phyloP scores from a whole-genome alignment of 2,888 invertebrate species.

The Rugalucina vietnamica region DNA sequence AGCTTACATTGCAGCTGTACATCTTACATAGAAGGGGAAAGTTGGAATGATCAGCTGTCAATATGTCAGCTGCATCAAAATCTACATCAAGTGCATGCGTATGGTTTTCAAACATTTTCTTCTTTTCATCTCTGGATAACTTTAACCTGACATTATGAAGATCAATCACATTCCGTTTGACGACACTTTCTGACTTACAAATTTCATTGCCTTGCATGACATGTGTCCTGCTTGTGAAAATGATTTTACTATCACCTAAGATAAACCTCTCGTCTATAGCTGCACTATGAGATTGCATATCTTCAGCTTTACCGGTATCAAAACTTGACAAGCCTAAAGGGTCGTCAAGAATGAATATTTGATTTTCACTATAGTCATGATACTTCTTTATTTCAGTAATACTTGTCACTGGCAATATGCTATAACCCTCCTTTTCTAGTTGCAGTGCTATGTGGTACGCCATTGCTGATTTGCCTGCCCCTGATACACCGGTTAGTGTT shows the following conservation, averaged over 20 bases:
- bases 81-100: background rate
- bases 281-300: background rate
- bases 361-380: background rate
- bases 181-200: background rate
- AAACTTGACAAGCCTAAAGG: constrained; percentile 10
- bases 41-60: background rate
- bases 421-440: constrained; percentile 16
- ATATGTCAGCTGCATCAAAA: background rate
- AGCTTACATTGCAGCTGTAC: background rate
- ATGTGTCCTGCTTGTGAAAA: constrained; percentile 7
- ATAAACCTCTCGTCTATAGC: background rate
- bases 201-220: background rate
- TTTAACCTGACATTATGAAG: background rate
- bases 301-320: background rate
- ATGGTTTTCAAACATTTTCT: background rate
- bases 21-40: constrained; percentile 8
- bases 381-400: constrained; percentile 4
- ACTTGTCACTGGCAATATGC: constrained; percentile 18
- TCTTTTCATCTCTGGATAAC: background rate
- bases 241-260: background rate
- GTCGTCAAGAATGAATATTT: constrained; percentile 28
- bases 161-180: background rate
- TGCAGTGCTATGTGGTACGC: constrained; percentile 10
- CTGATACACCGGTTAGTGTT: constrained; percentile 23
- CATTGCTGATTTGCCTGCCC: constrained; percentile 26